Evolutionary conservation across 2,888 invertebrate genomes (phyloP), one percentile per base, ranked within the genome.

Genomic region (Drosophila lutescens): DNA sequence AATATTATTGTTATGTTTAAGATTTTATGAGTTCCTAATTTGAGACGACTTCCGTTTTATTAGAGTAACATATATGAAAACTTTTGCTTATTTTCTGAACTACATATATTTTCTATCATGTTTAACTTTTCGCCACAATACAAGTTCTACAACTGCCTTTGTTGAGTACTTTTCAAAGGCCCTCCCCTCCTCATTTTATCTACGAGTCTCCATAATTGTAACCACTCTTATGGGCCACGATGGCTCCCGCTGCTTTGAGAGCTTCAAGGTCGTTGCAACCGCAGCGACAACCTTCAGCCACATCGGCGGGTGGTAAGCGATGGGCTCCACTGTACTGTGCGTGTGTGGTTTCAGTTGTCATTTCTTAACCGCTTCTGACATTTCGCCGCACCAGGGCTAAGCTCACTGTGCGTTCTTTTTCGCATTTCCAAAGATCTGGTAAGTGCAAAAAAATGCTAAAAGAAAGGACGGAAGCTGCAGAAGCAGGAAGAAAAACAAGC

Each of bases 251-350:
- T 40, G 55, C 38, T 55, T 47, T 17, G 12, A 26, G 26, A 34
- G 68, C 66, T 36, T 13, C 66, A 66, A 66, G 66, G 66, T 66
- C 66, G 55, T 20, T 60, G 38, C 58, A 58, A 34, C 57, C 58
- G 36, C 58, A 38, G 32, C 55, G 63, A 50, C 51, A 65, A 59
- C 66, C 68, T 66, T 66, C 66, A 40, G 43, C 17, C 68, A 40
- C 23, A 20, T 13, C 66, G 26, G 26, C 17, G 68, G 68, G 68
- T 47, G 68, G 66, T 26, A 40, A 40, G 20, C 53, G 54, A 65
- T 46, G 67, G 67, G 44, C 53, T 34, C 34, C 12, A 34, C 17
- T 36, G 15, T 13, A 12, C 34, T 30, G 43, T 30, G 50, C 43
- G 44, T 59, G 20, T 62, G 62, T 62, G 62, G 62, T 40, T 62